Evolutionary conservation across 35 echinoderm and acorn worm species (phyloP).

Genomic region (Ophioderma brevispina): DNA sequence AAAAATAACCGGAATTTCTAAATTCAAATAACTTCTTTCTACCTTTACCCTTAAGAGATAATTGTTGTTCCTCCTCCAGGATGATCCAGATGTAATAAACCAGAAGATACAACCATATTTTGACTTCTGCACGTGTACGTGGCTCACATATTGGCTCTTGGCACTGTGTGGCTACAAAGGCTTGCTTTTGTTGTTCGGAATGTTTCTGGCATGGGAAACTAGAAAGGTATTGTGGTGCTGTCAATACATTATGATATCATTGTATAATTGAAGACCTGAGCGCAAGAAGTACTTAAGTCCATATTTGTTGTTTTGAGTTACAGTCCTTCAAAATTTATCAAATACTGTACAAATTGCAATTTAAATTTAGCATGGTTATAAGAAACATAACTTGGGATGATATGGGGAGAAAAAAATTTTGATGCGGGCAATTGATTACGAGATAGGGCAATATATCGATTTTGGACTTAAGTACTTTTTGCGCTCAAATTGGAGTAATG

Average conservation of each 20-base stretch:
- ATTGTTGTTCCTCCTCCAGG: not conserved
- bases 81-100: constrained; percentile 19
- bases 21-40: too few relatives aligned
- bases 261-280: too few relatives aligned
- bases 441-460: too few relatives aligned
- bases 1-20: not conserved
- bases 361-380: not conserved
- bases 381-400: not conserved
- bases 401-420: too few relatives aligned
- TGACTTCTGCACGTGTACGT: constrained; percentile 42
- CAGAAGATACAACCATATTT: constrained; percentile 48
- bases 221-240: constrained; percentile 88
- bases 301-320: too few relatives aligned
- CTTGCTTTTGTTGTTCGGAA: constrained; percentile 64
- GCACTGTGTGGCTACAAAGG: constrained; percentile 71
- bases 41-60: too few relatives aligned
- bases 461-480: too few relatives aligned
- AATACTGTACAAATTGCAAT: not conserved
- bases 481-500: too few relatives aligned
- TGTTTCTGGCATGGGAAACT: constrained; percentile 82
- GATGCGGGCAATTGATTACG: too few relatives aligned
- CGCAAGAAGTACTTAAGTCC: too few relatives aligned
- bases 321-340: not conserved
- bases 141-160: constrained; percentile 56
- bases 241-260: too few relatives aligned